phyloP scores from a whole-genome alignment of 2,113 vertebrate species.

The Hippocampus comes region DNA sequence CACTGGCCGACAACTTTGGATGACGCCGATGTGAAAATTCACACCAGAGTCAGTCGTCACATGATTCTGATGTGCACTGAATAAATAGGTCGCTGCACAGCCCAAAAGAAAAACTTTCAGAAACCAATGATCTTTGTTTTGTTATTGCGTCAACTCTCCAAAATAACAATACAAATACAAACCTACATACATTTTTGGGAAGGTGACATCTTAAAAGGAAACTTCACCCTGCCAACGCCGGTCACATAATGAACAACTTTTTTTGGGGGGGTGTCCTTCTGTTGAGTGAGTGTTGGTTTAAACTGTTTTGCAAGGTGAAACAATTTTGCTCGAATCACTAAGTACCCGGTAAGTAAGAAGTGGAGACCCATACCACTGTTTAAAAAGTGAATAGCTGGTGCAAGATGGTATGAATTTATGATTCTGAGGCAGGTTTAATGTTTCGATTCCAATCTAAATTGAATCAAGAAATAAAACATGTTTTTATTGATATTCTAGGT shows the following conservation, averaged over 20 bases:
- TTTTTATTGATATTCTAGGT: not conserved
- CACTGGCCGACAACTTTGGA: not conserved
- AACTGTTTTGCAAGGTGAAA: not conserved
- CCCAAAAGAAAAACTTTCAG: slow-evolving; percentile 21
- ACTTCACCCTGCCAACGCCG: too few species aligned
- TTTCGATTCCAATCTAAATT: not conserved
- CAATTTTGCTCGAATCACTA: not conserved
- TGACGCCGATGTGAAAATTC: slow-evolving; percentile 15
- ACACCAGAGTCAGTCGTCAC: not conserved
- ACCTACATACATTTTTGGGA: slow-evolving; percentile 6
- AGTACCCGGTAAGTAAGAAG: not conserved
- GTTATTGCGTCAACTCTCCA: slow-evolving; percentile 19
- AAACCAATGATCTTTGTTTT: slow-evolving; percentile 28
- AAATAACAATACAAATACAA: slow-evolving; percentile 22
- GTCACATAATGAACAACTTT: too few species aligned
- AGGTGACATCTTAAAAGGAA: too few species aligned
- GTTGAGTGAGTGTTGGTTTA: not conserved
- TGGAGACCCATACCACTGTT: not conserved
- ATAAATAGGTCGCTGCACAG: slow-evolving; percentile 17
- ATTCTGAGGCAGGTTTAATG: not conserved
- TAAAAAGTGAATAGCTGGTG: not conserved
- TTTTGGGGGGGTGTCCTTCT: not conserved
- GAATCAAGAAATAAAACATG: too few species aligned
- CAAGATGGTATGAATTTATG: not conserved
- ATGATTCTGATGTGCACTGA: slow-evolving; percentile 25